Base-by-base conservation (phyloP, 2,113 vertebrate species). In the Carassius auratus region DNA sequence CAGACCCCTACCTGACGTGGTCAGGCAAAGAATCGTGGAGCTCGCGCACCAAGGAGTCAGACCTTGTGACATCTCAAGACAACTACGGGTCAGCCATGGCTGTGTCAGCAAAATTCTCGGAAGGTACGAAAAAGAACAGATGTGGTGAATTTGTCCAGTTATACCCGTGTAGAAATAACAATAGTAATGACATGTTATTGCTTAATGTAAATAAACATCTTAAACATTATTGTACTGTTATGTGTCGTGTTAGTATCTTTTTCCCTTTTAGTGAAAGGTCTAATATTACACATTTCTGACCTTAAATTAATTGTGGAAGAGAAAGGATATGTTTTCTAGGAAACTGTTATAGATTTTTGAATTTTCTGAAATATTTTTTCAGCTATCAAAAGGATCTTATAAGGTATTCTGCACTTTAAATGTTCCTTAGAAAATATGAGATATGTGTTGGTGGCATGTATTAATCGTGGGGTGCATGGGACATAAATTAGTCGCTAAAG, bases 81-180 rank as follows among this genome's bases (percentile, higher is more conserved):
- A 99, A 95, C 96, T 99, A 87, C 96, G 98, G 95, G 98, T 99
- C 96, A 99, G 98, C 95, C 98, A 99, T 93, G 98, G 98, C 94
- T 99, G 98, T 92, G 97, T 99, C 96, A 99, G 97, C 97, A 99
- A 99, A 95, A 99, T 99, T 92, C 95, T 99, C 92, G 97, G 98
- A 97, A 99, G 98, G 98, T 99, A 97, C 96, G 96, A 91, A 92
- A 90, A 86, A 89, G 85, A 86, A 77, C 78, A 87, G 23, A 55
- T 76, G 42, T 33, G 17, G 14, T 61, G 48, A 23, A 45, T 64
- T 36, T 64, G 36, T 48, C 78, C 61, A 9, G 9, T 66, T 42
- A 38, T 78, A 59, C 6, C 55, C 17, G 55, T 57, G 19, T 57
- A 55, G 1, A 82, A n/a, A 30, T 57, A 57, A 77, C 33, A 77